Base-by-base conservation (phyloP, 2,113 vertebrate species). In the Taurulus bubalis region DNA sequence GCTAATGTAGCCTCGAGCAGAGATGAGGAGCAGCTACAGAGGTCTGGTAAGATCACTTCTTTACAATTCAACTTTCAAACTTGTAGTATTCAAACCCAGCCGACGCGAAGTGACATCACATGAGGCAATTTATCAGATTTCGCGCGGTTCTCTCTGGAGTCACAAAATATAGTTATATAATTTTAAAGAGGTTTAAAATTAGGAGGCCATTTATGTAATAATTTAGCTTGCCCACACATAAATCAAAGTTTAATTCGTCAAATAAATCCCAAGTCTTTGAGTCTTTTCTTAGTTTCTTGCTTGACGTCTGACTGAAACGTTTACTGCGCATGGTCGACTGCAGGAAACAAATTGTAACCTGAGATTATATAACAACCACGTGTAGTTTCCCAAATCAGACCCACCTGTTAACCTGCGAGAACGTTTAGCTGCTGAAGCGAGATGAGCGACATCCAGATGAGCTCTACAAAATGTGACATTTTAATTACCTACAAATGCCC, bases 401-500 rank as follows among this genome's bases (percentile, higher is more conserved):
- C 75, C 18, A 68, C 42, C 67, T 76, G 60, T 14, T 53, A n/a
- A 36, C 36, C 22, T 40, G 42, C 80, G 74, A 71, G 7, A 42
- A 9, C 18, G 38, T 45, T 6, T 30, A 32, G n/a, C 24, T 42
- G 22, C 22, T 51, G 20, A 6, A 2, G 3, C 45, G 12, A 60
- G 16, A 64, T 49, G 34, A 65, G 6, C 16, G 60, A 62, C 24
- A 72, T 0, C 18, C 3, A 71, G 22, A 3, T 16, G 15, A 85
- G 66, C 18, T 72, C 9, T 24, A 34, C n/a, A 58, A 22, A 78
- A 56, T 32, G 42, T 16, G 60, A 84, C 70, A 64, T 18, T 66
- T 72, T 34, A 60, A 76, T 71, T 0, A 77, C 16, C 28, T n/a
- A 36, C 12, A 56, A 26, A 14, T 42, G 40, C 8, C 1, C 1